Base-by-base conservation (phyloP, 2,888 invertebrate genomes). In the Drosophila neonasuta region DNA sequence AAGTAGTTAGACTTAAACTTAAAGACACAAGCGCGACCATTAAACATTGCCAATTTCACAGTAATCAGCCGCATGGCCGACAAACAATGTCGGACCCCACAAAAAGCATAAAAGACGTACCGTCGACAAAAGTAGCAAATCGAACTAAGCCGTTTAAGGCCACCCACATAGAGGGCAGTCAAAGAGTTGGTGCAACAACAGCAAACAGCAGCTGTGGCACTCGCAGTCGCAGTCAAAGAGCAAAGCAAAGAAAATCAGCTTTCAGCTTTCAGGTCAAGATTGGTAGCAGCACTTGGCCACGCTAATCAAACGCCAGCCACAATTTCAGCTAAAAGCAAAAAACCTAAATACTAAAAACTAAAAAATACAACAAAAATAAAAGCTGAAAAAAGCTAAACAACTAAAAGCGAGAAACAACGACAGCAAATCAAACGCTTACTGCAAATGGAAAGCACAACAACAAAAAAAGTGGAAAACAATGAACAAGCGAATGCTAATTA, bases 11-110 rank as follows among this genome's bases (percentile, higher is more conserved):
- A 66, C 51, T 49, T 41, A 64, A 71, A 46, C 34, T 15, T 44
- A 66, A 62, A 73, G 65, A 79, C 79, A 76, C 76, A 68, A 71
- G 73, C 50, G 73, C 50, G 60, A 64, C 54, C 83, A 85, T 85
- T 81, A 81, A 85, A 74, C 72, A 68, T 85, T 82, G 81, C 81
- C 81, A 82, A 82, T 82, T 82, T 82, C 86, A 86, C 81, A 86
- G 81, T 74, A 77, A 83, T 81, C 80, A 81, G 72, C 62, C 57
- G 56, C 67, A 29, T 79, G 70, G 81, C 70, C 78, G 62, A 66
- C 68, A 50, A 17, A 45, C 44, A 36, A 57, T 75, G 66, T 77
- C 49, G 56, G 50, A 56, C 20, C 63, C 66, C 52, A 36, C 36
- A 36, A 10, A 34, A 75, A 72, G 72, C 71, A 63, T 45, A 60